Base-by-base conservation (phyloP, 2,888 invertebrate genomes). In the Chydorus sphaericus region DNA sequence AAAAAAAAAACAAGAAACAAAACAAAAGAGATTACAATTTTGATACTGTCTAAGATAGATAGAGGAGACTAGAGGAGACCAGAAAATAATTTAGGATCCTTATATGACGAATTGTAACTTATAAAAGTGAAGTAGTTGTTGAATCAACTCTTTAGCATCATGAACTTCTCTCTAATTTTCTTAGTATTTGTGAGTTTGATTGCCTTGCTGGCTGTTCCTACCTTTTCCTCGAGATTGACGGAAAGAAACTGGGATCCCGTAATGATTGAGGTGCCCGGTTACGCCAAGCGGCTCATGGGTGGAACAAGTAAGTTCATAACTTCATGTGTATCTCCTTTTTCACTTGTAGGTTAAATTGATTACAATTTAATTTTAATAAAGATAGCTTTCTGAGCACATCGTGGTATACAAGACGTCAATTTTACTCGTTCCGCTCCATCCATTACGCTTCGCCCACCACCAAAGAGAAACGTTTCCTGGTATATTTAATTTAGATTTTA, bases 371-470 rank as follows among this genome's bases (percentile, higher is more conserved):
- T n/a, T n/a, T n/a, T n/a, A n/a, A n/a, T n/a, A n/a, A n/a, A n/a
- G n/a, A n/a, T n/a, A n/a, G n/a, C n/a, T n/a, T n/a, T n/a, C 23
- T 23, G 4, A 44, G 44, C 23, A 44, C 44, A 18, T 44, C 44
- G 11, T 44, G 20, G 44, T 44, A 44, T 18, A 14, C 44, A 14
- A 23, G 26, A 6, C 20, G 44, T 6, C 44, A 23, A 18, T 44
- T 44, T 44, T 56, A 56, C 16, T 30, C 33, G 18, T 57, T 57
- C 48, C 39, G 38, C 4, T 33, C 31, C 20, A 29, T 57, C n/a
- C 29, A 20, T 7, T 57, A 57, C 18, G 57, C 57, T 16, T 48
- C 56, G 23, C 31, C 30, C 16, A 54, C 57, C 8, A 48, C 48
- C 3, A 26, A 48, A 1, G 54, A 57, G 20, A 48, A 31, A 14